Evolutionary conservation across 2,888 invertebrate species (phyloP).

Genomic region (Pharmacophagus antenor): DNA sequence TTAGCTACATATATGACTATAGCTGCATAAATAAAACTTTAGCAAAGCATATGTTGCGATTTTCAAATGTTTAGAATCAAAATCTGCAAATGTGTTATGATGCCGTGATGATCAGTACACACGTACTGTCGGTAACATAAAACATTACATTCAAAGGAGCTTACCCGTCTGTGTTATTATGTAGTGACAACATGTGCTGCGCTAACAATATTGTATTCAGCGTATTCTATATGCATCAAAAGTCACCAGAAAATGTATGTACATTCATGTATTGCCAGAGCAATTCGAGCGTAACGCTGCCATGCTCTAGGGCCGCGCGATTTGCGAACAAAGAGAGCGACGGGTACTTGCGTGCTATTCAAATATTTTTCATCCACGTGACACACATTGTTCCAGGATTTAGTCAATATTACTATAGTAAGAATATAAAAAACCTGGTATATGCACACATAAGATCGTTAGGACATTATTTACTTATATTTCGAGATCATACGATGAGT

Average conservation of each 20-base stretch:
- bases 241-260: conserved; percentile 35
- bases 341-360: conserved; percentile 47
- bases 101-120: conserved; percentile 6
- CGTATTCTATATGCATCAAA: conserved; percentile 28
- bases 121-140: conserved; percentile 6
- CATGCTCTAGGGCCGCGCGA: conserved; percentile 38
- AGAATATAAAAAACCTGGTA: neutral
- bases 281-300: conserved; percentile 38
- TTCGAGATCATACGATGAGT: neutral
- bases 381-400: conserved; percentile 36
- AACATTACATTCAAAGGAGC: conserved; percentile 20
- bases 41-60: neutral
- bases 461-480: neutral
- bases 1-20: conserved; percentile 9
- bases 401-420: neutral
- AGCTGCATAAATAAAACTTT: neutral
- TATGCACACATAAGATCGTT: neutral
- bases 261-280: conserved; percentile 33
- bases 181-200: conserved; percentile 11
- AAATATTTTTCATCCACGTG: conserved; percentile 45
- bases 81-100: neutral
- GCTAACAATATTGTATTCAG: conserved; percentile 20
- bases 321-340: conserved; percentile 50
- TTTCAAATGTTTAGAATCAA: neutral
- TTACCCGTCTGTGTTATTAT: conserved; percentile 14